These are phyloP conservation scores for Ennomos fuscantarius DNA, from an alignment of 2,888 invertebrate species.

Conservation along the genomic window DNA sequence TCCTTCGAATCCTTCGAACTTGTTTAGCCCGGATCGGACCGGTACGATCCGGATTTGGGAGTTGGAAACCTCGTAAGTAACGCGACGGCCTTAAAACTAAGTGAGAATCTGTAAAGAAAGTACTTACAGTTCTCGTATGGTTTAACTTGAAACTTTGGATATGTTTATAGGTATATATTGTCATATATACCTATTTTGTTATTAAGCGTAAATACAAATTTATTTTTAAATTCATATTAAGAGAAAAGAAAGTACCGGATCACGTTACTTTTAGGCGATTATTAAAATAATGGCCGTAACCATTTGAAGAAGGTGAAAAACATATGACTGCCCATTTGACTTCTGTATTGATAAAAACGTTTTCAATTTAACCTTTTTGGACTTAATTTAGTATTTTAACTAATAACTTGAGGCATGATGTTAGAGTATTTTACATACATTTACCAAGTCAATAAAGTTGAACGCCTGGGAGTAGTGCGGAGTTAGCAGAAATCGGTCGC, in stretches of 20 bases:
- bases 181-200: no score
- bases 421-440: constrained; percentile 41
- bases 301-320: no score
- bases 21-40: constrained; percentile 73
- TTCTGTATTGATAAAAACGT: no score
- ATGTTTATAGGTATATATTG: no score
- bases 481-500: constrained; percentile 64
- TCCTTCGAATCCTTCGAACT: constrained; percentile 61
- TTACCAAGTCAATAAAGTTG: constrained; percentile 58
- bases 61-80: constrained; percentile 62
- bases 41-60: constrained; percentile 70
- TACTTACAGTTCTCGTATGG: constrained; percentile 42
- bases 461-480: constrained; percentile 47
- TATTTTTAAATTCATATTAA: no score
- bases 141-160: constrained; percentile 34
- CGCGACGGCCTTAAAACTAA: constrained; percentile 47
- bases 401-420: not conserved
- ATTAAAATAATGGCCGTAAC: no score
- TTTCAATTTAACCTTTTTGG: no score
- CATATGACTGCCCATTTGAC: no score
- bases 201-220: not conserved
- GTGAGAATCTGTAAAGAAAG: constrained; percentile 52
- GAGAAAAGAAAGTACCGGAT: no score
- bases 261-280: no score
- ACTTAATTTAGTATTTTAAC: no score